These are phyloP conservation scores for Azorinus chamasolen DNA, from an alignment of 2,888 invertebrate species.

Conservation along the genomic window DNA sequence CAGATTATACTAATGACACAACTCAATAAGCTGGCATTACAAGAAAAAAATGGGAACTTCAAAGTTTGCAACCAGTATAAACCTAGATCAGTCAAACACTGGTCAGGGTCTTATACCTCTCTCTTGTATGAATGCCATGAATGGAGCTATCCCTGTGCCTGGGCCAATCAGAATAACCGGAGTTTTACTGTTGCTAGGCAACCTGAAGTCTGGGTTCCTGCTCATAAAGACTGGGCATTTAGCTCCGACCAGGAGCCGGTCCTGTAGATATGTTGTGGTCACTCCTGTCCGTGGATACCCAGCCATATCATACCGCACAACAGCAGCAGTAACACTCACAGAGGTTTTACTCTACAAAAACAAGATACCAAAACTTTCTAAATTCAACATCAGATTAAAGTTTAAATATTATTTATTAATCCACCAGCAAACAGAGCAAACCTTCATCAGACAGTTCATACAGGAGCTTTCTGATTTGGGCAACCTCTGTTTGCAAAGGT, in stretches of 20 bases:
- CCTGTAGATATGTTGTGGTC: conserved; percentile 73
- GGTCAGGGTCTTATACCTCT: conserved; percentile 85
- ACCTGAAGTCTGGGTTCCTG: conserved; percentile 74
- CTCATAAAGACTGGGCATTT: conserved; percentile 76
- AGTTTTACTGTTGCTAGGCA: conserved; percentile 65
- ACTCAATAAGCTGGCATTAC: no score
- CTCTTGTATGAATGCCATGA: conserved; percentile 93
- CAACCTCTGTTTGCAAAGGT: no score
- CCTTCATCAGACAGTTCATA: no score
- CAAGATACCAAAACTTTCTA: not conserved
- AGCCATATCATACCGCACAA: conserved; percentile 67
- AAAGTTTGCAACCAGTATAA: no score
- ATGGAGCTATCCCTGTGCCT: conserved; percentile 98
- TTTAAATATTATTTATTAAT: no score
- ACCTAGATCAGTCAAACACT: no score
- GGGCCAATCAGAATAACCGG: conserved; percentile 97
- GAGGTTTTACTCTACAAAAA: conserved; percentile 59
- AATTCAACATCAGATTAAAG: not conserved
- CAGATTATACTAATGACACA: no score
- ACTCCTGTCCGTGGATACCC: conserved; percentile 69
- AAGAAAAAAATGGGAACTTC: no score
- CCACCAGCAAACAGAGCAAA: no score
- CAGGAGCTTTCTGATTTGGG: no score
- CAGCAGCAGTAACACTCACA: conserved; percentile 74
- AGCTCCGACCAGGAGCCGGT: conserved; percentile 61